A percentile compares a stretch with the other conserved stretches of the same genome.
These are phyloP conservation scores for Mesocentrotus franciscanus DNA, from an alignment of 53 echinoderm and acorn worm species.

Conservation along the genomic window DNA sequence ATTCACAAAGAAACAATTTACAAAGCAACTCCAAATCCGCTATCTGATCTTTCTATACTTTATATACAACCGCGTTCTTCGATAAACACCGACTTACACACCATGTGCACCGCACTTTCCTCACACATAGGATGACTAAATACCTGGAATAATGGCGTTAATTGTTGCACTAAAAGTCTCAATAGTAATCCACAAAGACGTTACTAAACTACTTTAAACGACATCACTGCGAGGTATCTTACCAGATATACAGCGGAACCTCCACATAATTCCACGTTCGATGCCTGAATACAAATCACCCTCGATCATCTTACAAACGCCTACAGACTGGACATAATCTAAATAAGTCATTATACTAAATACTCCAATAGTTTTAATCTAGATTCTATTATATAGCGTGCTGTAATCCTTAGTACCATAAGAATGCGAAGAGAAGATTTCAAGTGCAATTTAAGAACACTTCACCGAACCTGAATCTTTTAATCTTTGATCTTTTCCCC, in stretches of 20 bases:
- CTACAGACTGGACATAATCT: not conserved
- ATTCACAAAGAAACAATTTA: too few species aligned
- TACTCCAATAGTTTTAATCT: not conserved
- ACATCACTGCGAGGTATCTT: not conserved
- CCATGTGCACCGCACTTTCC: not conserved
- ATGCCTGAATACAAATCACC: not conserved
- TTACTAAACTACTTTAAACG: not conserved
- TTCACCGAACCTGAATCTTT: not conserved
- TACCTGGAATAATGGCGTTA: not conserved
- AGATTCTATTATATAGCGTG: not conserved
- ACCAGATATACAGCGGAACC: not conserved
- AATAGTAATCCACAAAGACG: not conserved
- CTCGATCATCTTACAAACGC: not conserved
- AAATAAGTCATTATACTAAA: not conserved
- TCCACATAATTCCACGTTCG: not conserved
- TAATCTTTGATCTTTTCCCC: constrained; percentile 31
- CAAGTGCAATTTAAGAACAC: not conserved
- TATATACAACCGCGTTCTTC: too few species aligned
- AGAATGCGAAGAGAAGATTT: not conserved
- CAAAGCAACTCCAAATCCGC: too few species aligned
- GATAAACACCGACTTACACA: too few species aligned
- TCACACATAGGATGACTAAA: not conserved
- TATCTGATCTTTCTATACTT: too few species aligned
- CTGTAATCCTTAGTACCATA: not conserved
- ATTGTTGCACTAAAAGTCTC: not conserved